Evolutionary conservation across 2,113 vertebrate genomes (phyloP).

Genomic region (Prochilodus magdalenae): DNA sequence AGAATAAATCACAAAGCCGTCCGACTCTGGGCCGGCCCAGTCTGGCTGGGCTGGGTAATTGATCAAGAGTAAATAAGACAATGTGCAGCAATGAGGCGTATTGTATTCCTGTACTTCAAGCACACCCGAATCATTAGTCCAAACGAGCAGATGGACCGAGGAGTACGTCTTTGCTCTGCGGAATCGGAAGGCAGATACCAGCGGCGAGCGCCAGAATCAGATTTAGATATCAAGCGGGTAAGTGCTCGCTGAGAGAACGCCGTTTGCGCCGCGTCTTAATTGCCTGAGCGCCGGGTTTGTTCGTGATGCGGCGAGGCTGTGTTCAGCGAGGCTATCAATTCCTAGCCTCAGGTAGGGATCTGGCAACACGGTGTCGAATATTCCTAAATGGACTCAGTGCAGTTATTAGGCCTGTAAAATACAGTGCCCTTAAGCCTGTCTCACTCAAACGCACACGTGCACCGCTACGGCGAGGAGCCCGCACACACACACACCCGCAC

Average conservation of each 20-base stretch:
- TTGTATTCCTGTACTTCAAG: slow-evolving; percentile 64
- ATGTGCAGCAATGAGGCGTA: slow-evolving; percentile 64
- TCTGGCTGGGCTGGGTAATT: slow-evolving; percentile 67
- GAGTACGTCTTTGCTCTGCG: slow-evolving; percentile 10
- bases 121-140: slow-evolving; percentile 61
- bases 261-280: slow-evolving; percentile 5
- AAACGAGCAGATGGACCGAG: slow-evolving; percentile 52
- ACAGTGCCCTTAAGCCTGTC: slow-evolving; percentile 16
- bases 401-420: slow-evolving; percentile 43
- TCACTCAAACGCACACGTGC: slow-evolving; percentile 30
- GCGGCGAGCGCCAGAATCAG: slow-evolving; percentile 21
- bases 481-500: slow-evolving; percentile 17
- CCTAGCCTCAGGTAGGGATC: slow-evolving; percentile 44
- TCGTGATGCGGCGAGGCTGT: not conserved
- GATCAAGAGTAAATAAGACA: slow-evolving; percentile 76
- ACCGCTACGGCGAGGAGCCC: slow-evolving; percentile 5
- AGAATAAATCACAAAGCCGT: slow-evolving; percentile 82
- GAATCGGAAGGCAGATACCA: slow-evolving; percentile 19
- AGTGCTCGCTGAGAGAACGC: not conserved
- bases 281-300: not conserved
- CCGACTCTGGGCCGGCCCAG: slow-evolving; percentile 62
- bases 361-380: slow-evolving; percentile 30
- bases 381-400: slow-evolving; percentile 42
- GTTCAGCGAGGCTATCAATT: slow-evolving; percentile 46
- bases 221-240: slow-evolving; percentile 19